Percentiles rank a stretch among this genome's conserved stretches.
These are phyloP conservation scores for Drosophila acutilabella DNA, from an alignment of 2,888 invertebrate genomes.

Conservation along the genomic window DNA sequence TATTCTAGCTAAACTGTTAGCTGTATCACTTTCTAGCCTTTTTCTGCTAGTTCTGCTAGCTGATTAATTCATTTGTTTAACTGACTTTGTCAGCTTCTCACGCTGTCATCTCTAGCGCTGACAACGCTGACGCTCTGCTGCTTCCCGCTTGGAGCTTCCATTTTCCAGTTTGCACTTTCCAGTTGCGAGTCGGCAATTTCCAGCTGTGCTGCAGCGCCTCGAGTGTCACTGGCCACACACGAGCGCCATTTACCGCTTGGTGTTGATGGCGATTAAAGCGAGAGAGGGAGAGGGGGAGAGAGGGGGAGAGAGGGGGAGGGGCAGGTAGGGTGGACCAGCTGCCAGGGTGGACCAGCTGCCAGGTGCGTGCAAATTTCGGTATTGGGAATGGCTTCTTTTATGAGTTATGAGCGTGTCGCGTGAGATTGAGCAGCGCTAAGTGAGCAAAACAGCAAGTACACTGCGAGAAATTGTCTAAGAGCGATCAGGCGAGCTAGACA, in stretches of 20 bases:
- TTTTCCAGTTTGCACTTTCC: conserved; percentile 2
- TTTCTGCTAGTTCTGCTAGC: background rate
- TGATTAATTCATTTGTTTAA: background rate
- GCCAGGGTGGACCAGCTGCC: conserved; percentile 54
- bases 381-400: conserved; percentile 56
- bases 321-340: conserved; percentile 16
- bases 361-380: conserved; percentile 20
- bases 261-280: conserved; percentile 63
- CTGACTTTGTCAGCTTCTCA: conserved; percentile 25
- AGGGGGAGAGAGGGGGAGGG: background rate
- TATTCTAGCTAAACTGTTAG: no score
- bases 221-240: conserved; percentile 80
- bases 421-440: conserved; percentile 62
- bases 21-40: background rate
- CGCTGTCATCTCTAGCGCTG: conserved; percentile 48
- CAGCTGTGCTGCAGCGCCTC: conserved; percentile 77
- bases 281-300: conserved; percentile 34
- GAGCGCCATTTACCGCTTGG: conserved; percentile 75
- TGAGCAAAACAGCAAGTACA: background rate
- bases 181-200: conserved; percentile 40
- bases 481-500: no score
- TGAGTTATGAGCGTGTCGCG: conserved; percentile 77
- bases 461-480: background rate
- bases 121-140: background rate
- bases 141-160: conserved; percentile 22